These are phyloP conservation scores for Dreissena polymorpha DNA, from an alignment of 1,140 invertebrate genomes.

Conservation along the genomic window DNA sequence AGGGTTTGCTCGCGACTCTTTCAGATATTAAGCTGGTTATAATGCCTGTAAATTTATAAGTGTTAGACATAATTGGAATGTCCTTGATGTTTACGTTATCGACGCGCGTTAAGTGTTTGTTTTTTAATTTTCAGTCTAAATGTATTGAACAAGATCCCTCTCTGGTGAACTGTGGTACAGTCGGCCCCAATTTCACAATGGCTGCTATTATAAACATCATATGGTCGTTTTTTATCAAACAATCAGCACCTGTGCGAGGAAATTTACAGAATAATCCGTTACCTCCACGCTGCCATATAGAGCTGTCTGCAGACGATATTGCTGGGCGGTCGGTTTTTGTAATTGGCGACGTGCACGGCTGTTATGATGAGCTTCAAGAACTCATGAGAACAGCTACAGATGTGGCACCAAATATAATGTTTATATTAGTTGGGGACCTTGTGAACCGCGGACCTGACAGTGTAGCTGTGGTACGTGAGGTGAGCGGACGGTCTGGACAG, in stretches of 20 bases:
- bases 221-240: background rate
- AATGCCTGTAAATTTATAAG: no score
- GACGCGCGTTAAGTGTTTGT: no score
- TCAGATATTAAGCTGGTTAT: no score
- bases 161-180: no score
- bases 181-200: background rate
- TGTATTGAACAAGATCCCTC: no score
- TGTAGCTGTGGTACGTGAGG: constrained; percentile 67
- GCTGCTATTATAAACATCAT: background rate
- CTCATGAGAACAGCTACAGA: constrained; percentile 63
- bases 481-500: constrained; percentile 40
- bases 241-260: background rate
- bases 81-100: no score
- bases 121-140: no score
- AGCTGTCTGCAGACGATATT: constrained; percentile 57
- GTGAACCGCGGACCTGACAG: constrained; percentile 78
- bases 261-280: constrained; percentile 61
- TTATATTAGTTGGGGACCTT: constrained; percentile 78
- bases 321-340: constrained; percentile 66
- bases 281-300: constrained; percentile 60
- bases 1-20: no score
- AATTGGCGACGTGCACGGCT: constrained; percentile 79
- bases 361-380: constrained; percentile 75
- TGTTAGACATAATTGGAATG: no score
- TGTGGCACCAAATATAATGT: constrained; percentile 57